Base-by-base conservation (phyloP, 1,140 invertebrate species). In the Triops cancriformis region DNA sequence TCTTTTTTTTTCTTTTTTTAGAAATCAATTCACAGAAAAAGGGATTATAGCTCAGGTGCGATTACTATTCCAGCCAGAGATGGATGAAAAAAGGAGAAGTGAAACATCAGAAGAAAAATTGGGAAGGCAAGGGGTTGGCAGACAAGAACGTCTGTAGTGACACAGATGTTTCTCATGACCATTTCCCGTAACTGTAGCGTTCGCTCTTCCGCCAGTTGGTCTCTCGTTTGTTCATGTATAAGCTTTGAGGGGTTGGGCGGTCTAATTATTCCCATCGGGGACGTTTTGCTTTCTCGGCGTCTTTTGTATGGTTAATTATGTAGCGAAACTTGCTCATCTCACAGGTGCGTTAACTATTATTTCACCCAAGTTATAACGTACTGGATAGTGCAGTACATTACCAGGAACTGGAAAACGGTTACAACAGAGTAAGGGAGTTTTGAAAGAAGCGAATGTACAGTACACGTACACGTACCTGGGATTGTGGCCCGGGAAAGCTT, bases 161-260 rank as follows among this genome's bases (percentile, higher is more conserved):
- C 51, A 64, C 51, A 64, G 51, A 64, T 64, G 51, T 64, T 64
- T 64, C 51, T 23, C 51, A 64, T 64, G 51, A 64, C 14, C 51
- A 64, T 64, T 64, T 64, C 51, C 10, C 51, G 14, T n/a, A 64
- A 64, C 51, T 64, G 18, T 6, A 23, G 14, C 23, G 14, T 23
- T 64, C 51, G 14, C 51, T 64, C 51, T 23, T 64, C 51, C 51
- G 23, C 51, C 51, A 64, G 23, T 64, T 64, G n/a, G 51, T 64
- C 51, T 64, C 51, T 64, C 51, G 51, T 64, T 64, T 64, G 51
- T 64, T 64, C 51, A 64, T 64, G 51, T 14, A 64, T 64, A 64
- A 64, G 51, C 51, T 64, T 64, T 64, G 51, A 37, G 31, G 31
- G 31, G 31, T 37, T 37, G 31, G 31, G 31, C 31, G 51, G 51